Percentiles rank a stretch among this genome's conserved stretches.
Evolutionary conservation across 1,140 invertebrate species (phyloP).

Genomic region (Brachionus sp.): DNA sequence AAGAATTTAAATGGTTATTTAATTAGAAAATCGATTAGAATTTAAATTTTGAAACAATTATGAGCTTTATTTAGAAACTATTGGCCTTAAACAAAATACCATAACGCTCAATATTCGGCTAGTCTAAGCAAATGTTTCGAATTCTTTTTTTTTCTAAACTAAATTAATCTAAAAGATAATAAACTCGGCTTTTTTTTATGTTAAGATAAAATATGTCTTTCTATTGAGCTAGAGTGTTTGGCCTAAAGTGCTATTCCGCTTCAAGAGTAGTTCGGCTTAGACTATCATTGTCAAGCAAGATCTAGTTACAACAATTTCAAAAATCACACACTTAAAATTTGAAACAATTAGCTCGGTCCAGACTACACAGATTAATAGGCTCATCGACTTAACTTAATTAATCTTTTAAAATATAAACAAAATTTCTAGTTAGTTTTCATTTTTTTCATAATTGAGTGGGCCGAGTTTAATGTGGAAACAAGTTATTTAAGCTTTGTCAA

Average conservation of each 20-base stretch:
- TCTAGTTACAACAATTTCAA: constrained; percentile 3
- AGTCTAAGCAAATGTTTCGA: constrained; percentile 13
- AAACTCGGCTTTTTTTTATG: neutral
- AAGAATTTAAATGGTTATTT: neutral
- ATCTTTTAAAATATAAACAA: constrained; percentile 1
- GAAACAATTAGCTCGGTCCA: neutral
- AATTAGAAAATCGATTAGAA: neutral
- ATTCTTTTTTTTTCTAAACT: neutral
- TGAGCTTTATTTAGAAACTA: neutral
- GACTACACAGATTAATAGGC: constrained; percentile 22
- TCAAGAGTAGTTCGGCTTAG: neutral
- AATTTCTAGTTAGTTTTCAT: neutral
- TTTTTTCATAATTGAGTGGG: neutral
- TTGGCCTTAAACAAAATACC: neutral
- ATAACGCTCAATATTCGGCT: neutral
- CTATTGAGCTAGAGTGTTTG: neutral
- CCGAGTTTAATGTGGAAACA: neutral
- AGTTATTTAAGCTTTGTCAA: neutral
- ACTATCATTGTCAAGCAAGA: neutral
- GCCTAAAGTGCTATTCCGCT: neutral
- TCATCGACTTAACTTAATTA: constrained; percentile 26
- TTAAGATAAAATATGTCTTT: neutral
- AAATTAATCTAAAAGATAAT: constrained; percentile 1
- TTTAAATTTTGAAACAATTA: neutral
- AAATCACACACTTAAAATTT: neutral